Conservation (phyloP, 92 coral and sea anemone species). For the Heliopora coerulea region DNA sequence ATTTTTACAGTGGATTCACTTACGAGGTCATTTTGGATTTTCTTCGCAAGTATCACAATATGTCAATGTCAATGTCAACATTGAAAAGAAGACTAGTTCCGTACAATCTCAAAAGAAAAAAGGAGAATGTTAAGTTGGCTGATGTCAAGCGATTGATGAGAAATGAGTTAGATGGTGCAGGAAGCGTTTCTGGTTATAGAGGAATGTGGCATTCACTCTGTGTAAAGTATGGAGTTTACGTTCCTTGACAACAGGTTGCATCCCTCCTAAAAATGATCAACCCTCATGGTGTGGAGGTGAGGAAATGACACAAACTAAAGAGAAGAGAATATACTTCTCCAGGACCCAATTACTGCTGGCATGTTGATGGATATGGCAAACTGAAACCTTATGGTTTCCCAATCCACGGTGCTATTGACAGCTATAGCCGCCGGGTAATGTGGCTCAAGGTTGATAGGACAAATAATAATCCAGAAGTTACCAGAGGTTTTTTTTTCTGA, state of each 20-base stretch:
- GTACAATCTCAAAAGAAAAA: conserved; percentile 39
- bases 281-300: conserved; percentile 23
- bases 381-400: conserved; percentile 41
- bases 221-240: conserved; percentile 34
- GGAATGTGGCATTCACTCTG: conserved; percentile 54
- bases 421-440: conserved; percentile 36
- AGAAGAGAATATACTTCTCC: conserved; percentile 21
- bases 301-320: conserved; percentile 25
- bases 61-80: conserved; percentile 33
- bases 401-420: conserved; percentile 36
- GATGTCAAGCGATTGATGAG: conserved; percentile 20
- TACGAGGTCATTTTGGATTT: conserved; percentile 39
- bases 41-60: conserved; percentile 48
- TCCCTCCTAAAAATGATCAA: conserved; percentile 35
- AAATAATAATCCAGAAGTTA: conserved; percentile 26
- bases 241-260: conserved; percentile 29
- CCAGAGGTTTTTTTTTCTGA: background rate
- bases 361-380: conserved; percentile 35
- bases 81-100: conserved; percentile 12
- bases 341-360: conserved; percentile 44
- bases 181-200: conserved; percentile 48
- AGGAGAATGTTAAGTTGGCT: conserved; percentile 8
- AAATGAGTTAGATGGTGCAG: conserved; percentile 35
- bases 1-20: conserved; percentile 48
- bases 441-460: conserved; percentile 35